Evolutionary conservation across 2,113 vertebrate species (phyloP).

Genomic region (Herpailurus yagouaroundi): DNA sequence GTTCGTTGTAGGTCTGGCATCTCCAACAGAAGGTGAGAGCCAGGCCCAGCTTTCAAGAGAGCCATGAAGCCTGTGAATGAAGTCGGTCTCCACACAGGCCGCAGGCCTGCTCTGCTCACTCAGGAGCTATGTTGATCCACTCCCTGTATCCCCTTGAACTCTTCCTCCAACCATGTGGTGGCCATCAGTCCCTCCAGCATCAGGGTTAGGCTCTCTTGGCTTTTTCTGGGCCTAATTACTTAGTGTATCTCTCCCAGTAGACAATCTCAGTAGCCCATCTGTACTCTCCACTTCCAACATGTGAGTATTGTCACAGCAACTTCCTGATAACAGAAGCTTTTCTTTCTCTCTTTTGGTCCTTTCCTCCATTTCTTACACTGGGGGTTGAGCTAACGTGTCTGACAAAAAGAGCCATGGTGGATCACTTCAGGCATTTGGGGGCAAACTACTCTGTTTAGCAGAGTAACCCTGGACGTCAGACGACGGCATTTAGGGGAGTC

Average conservation of each 20-base stretch:
- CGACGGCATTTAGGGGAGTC: not conserved
- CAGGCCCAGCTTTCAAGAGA: not conserved
- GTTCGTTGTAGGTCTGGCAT: not conserved
- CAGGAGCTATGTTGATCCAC: no score
- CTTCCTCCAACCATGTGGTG: not conserved
- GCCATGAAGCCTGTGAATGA: not conserved
- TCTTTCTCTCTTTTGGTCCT: not conserved
- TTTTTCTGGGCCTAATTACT: not conserved
- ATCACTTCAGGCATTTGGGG: not conserved
- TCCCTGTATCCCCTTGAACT: rapidly evolving
- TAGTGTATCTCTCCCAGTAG: not conserved
- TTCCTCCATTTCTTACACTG: not conserved
- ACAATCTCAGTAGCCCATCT: not conserved
- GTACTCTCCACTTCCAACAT: not conserved
- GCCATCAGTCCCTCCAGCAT: not conserved
- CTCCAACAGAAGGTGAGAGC: not conserved
- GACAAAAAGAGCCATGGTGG: not conserved
- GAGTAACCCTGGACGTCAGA: not conserved
- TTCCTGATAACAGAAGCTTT: not conserved
- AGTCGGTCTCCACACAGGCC: not conserved
- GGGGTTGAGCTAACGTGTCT: not conserved
- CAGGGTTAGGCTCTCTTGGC: not conserved
- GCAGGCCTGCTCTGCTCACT: not conserved
- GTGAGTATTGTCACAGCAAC: not conserved
- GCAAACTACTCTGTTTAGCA: not conserved